Conservation (phyloP, 2,888 invertebrate genomes). For the Agrochola litura region DNA sequence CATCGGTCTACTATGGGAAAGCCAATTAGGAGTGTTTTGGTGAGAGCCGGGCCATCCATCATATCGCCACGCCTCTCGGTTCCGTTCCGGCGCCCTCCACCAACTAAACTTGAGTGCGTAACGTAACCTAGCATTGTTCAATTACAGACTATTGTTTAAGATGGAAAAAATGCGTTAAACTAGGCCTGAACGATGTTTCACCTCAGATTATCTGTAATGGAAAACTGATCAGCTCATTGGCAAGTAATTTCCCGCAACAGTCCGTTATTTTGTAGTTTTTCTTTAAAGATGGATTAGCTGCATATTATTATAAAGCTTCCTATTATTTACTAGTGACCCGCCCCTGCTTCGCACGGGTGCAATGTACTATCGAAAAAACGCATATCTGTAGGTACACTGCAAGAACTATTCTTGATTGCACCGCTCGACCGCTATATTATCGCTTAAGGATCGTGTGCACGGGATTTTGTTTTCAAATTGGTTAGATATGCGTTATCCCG, state of each 20-base stretch:
- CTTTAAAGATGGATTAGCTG: neutral
- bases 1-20: conserved; percentile 82
- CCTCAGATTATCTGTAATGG: neutral
- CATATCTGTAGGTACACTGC: too few relatives aligned
- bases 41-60: conserved; percentile 84
- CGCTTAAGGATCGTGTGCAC: too few relatives aligned
- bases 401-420: too few relatives aligned
- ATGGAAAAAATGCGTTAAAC: conserved; percentile 31
- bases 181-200: neutral
- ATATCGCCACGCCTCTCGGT: conserved; percentile 82
- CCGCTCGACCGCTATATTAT: too few relatives aligned
- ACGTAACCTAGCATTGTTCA: conserved; percentile 66
- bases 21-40: conserved; percentile 87
- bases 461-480: too few relatives aligned
- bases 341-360: too few relatives aligned
- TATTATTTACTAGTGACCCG: neutral
- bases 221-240: conserved; percentile 4
- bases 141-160: conserved; percentile 53
- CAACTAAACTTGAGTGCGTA: conserved; percentile 67
- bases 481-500: too few relatives aligned
- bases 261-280: neutral
- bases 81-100: conserved; percentile 75
- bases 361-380: too few relatives aligned
- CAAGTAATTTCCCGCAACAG: neutral
- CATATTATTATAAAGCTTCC: neutral